Conservation (phyloP, 2,888 invertebrate genomes). For the Eupeodes latifasciatus region DNA sequence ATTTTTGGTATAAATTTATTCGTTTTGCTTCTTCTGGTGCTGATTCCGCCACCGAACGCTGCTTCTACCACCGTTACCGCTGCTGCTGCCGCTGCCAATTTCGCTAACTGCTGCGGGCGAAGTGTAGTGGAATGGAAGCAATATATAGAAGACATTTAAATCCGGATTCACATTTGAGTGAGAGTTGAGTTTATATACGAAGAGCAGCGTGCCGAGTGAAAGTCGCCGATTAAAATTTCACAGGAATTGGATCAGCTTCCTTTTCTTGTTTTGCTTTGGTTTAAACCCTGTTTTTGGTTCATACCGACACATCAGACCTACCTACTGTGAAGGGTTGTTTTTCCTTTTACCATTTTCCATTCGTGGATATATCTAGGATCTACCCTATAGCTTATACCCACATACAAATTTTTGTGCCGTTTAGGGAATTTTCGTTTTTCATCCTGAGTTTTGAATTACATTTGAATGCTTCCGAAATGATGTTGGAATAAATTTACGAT, state of each 20-base stretch:
- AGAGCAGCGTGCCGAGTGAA: slow-evolving; percentile 64
- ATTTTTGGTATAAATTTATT: slow-evolving; percentile 35
- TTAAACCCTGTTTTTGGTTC: not conserved
- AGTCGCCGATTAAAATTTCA: slow-evolving; percentile 56
- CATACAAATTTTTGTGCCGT: slow-evolving; percentile 10
- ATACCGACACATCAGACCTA: too few species aligned
- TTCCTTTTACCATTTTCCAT: too few species aligned
- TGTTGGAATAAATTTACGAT: slow-evolving; percentile 42
- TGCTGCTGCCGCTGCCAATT: not conserved
- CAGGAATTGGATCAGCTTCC: slow-evolving; percentile 58
- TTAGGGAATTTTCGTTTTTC: slow-evolving; percentile 39
- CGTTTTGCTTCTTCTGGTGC: not conserved
- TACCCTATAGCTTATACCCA: not conserved
- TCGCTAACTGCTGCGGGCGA: not conserved
- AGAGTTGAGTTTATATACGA: not conserved
- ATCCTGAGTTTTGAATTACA: slow-evolving; percentile 42
- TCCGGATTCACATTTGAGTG: slow-evolving; percentile 29
- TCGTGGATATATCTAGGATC: too few species aligned
- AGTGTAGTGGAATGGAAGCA: not conserved
- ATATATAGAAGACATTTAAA: slow-evolving; percentile 24
- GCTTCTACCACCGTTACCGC: not conserved
- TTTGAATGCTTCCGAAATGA: slow-evolving; percentile 37
- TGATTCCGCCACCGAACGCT: not conserved
- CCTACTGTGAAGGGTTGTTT: not conserved
- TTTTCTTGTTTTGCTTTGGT: slow-evolving; percentile 18